Evolutionary conservation across 2,888 invertebrate genomes (phyloP), one percentile per base, ranked within the genome.

Genomic region (Temnothorax rugatulus): DNA sequence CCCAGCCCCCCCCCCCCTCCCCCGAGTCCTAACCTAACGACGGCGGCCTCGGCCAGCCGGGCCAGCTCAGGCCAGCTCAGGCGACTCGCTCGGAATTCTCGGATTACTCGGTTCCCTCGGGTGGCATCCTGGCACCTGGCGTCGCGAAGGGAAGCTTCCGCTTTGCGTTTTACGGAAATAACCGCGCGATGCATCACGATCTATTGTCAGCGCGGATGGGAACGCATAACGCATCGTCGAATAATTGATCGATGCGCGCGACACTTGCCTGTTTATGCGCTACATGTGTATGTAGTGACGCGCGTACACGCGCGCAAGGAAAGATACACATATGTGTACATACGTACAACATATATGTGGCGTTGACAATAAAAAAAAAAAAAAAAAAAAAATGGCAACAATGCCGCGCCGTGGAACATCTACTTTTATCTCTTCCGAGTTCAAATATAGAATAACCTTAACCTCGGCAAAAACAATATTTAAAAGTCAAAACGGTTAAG

Each of bases 11-110:
- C 25, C 1, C 25, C 25, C 29, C 29, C 29, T 29, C 29, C 64
- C 63, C 8, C 13, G 69, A 29, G 29, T 74, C 84, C 83, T 89
- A 90, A 89, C 90, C 89, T 86, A 79, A 73, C 74, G 9, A 69
- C 18, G 18, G n/a, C 3, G 13, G 13, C 38, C 0, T 7, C 4
- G 44, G 29, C 29, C 44, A 0, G 15, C 25, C 7, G 21, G n/a
- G 68, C 29, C 29, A 29, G 38, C 38, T 38, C 38, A 1, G 41
- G 9, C 8, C 79, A 71, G 69, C 69, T 54, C n/a, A n/a, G 68
- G 68, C 69, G 9, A 66, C 8, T 15, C 13, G n/a, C 0, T 21
- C 2, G 50, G 34, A 34, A 34, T 7, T 9, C 41, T 41, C 41
- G 41, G 41, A 41, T 41, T 41, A 41, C 34, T 34, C 34, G 0